Base-by-base conservation (phyloP, 2,113 vertebrate species). In the Stigmatopora nigra region DNA sequence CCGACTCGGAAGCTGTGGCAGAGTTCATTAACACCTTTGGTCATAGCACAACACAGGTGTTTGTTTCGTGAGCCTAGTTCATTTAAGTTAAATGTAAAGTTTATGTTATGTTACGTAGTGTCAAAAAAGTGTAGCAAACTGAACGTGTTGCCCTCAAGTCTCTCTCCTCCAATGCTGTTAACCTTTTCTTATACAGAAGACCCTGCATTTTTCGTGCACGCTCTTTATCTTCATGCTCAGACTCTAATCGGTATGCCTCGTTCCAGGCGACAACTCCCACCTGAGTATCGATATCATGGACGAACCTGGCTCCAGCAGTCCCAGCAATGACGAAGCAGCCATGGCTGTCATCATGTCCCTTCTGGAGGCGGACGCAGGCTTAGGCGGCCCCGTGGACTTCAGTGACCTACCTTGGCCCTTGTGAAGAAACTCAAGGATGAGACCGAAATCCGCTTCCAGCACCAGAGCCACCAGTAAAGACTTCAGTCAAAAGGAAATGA, bases 301-400 rank as follows among this genome's bases (percentile, higher is more conserved):
- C 69, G 95, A 98, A 12, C 95, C 95, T 13, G 95, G 96, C 62
- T 98, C 95, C 17, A 99, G 97, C 84, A 99, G 97, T 79, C 96
- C 95, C 44, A 98, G 95, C 83, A 98, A 97, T 0, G 97, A 99
- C 0, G 97, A 99, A 84, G 97, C 97, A 0, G 97, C 97, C 5
- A 99, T 99, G 97, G 96, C 97, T 0, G 97, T 99, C 61, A 99
- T 99, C 71, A 99, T 99, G 97, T 99, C 96, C 77, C 91, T 99
- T 74, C 87, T 99, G 86, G 97, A 99, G 91, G 97, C 97, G 0
- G 97, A 99, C 38, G 96, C 97, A 2, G 96, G 97, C 66, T 92
- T 99, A 0, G 97, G 97, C 0, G 97, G 97, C 15, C 97, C 97
- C 0, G 97, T 99, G 41, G 97, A 99, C 89, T 99, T 99, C 82